Conservation (phyloP, 1,140 invertebrate genomes). For the Sycophaga agraensis region DNA sequence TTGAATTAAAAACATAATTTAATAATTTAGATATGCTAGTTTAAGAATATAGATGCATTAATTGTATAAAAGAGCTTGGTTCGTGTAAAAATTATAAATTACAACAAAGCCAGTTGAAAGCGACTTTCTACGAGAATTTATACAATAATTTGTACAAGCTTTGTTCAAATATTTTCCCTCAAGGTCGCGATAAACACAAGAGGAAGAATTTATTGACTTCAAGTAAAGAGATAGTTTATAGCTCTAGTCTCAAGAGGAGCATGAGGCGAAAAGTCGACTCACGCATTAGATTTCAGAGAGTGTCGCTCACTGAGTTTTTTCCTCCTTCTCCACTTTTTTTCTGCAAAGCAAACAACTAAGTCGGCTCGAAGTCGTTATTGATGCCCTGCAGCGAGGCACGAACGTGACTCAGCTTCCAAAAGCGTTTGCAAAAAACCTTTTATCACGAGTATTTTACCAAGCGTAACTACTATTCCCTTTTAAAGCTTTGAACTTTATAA, state of each 20-base stretch:
- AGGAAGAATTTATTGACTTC: neutral
- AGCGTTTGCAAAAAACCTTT: slow-evolving; percentile 24
- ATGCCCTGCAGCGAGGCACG: slow-evolving; percentile 16
- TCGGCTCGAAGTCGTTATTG: slow-evolving; percentile 23
- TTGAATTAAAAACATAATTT: too few relatives aligned
- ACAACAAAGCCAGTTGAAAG: too few relatives aligned
- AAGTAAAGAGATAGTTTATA: neutral
- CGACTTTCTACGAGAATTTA: too few relatives aligned
- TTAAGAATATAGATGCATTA: too few relatives aligned
- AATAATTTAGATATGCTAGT: too few relatives aligned
- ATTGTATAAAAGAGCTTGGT: too few relatives aligned
- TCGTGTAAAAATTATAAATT: too few relatives aligned
- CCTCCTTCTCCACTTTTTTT: neutral
- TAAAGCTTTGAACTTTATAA: too few relatives aligned
- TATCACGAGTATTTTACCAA: slow-evolving; percentile 24
- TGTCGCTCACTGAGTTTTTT: slow-evolving; percentile 4
- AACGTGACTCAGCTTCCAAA: slow-evolving; percentile 25
- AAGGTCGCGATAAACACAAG: neutral
- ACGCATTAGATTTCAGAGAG: slow-evolving; percentile 21
- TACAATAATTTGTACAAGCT: too few relatives aligned
- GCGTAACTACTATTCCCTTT: slow-evolving; percentile 11
- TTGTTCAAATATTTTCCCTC: too few relatives aligned
- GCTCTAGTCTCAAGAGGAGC: neutral
- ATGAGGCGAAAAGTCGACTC: neutral
- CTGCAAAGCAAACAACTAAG: slow-evolving; percentile 24